These are phyloP conservation scores for Pogona vitticeps DNA, from an alignment of 2,113 vertebrate genomes.

Conservation along the genomic window DNA sequence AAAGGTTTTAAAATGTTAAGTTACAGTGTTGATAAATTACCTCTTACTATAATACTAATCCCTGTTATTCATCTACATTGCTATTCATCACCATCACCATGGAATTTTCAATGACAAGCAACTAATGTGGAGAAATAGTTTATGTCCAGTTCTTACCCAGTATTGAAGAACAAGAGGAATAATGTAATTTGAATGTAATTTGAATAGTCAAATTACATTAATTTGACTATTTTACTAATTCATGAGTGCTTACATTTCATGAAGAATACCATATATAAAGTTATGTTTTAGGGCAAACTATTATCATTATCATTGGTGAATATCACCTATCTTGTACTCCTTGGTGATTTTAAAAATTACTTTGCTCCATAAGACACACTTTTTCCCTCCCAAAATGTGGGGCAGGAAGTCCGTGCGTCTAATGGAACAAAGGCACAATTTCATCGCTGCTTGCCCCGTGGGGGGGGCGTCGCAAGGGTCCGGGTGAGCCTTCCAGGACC, in stretches of 20 bases:
- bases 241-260: not conserved
- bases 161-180: not conserved
- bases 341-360: not conserved
- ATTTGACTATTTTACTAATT: not conserved
- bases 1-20: not conserved
- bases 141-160: not conserved
- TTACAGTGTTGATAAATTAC: not conserved
- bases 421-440: too few relatives aligned
- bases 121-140: not conserved
- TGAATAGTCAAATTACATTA: not conserved
- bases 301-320: not conserved
- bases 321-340: not conserved
- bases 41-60: not conserved
- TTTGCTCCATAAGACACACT: too few relatives aligned
- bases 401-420: too few relatives aligned
- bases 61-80: not conserved
- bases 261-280: not conserved
- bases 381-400: too few relatives aligned
- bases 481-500: too few relatives aligned
- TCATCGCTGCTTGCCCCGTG: too few relatives aligned
- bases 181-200: too few relatives aligned
- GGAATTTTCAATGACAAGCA: not conserved
- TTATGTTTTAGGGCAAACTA: not conserved
- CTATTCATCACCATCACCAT: not conserved
- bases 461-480: too few relatives aligned